Conservation (phyloP, 2,888 invertebrate genomes). For the Drosophila nr. perissopoda region DNA sequence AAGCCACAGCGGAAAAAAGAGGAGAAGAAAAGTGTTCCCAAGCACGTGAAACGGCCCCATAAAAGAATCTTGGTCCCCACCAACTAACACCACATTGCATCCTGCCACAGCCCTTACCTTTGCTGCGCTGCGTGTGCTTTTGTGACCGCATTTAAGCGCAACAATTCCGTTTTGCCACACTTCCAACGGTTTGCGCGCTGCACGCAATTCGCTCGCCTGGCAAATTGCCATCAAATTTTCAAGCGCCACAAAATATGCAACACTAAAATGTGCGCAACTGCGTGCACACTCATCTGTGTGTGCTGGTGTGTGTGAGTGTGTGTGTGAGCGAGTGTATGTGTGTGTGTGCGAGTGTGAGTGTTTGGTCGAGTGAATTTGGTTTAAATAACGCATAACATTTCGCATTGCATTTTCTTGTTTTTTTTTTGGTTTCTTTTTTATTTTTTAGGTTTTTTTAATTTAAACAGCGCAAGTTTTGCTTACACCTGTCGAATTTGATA, state of each 20-base stretch:
- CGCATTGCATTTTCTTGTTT: constrained; percentile 16
- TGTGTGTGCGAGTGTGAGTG: constrained; percentile 1
- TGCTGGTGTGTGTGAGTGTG: neutral
- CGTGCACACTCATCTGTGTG: constrained; percentile 20
- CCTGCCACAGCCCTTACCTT: neutral
- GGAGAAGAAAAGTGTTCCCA: constrained; percentile 23
- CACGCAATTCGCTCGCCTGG: constrained; percentile 63
- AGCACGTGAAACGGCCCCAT: constrained; percentile 19
- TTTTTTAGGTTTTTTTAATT: constrained; percentile 39
- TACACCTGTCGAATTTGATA: constrained; percentile 52
- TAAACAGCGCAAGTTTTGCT: constrained; percentile 55
- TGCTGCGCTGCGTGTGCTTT: constrained; percentile 11
- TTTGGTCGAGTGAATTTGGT: constrained; percentile 7
- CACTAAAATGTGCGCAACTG: constrained; percentile 64
- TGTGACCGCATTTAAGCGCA: constrained; percentile 65
- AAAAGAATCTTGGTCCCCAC: constrained; percentile 19
- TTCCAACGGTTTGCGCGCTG: constrained; percentile 35
- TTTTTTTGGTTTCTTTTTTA: neutral
- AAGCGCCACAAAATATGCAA: constrained; percentile 79
- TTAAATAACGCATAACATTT: constrained; percentile 45
- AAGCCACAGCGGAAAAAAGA: constrained; percentile 32
- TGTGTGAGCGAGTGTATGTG: constrained; percentile 5
- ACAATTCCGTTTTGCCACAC: constrained; percentile 59
- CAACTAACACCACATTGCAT: neutral
- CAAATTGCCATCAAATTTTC: constrained; percentile 80